These are phyloP conservation scores for Macrosteles quadrilineatus DNA, from an alignment of 1,140 invertebrate species.

Conservation along the genomic window DNA sequence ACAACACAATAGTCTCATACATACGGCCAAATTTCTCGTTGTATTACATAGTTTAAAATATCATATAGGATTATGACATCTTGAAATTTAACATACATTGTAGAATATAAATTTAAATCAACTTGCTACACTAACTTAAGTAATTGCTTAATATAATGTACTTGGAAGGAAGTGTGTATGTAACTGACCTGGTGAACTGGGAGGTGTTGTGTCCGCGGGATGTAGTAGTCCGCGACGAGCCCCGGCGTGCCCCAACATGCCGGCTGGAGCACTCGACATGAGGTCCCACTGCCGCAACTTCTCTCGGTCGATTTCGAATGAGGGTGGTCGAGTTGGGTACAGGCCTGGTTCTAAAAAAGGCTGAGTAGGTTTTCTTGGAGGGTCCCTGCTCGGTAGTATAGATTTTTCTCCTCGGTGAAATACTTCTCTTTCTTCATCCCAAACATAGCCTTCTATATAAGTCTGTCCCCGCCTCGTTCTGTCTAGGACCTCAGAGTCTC, in stretches of 20 bases:
- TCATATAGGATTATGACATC: too few species aligned
- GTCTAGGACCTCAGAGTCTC: constrained; percentile 45
- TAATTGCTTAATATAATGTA: too few species aligned
- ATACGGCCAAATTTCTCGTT: too few species aligned
- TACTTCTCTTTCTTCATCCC: constrained; percentile 52
- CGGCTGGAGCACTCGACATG: constrained; percentile 71
- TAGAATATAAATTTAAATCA: too few species aligned
- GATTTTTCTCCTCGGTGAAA: constrained; percentile 39
- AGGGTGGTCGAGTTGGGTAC: constrained; percentile 48
- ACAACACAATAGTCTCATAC: too few species aligned
- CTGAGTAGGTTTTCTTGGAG: constrained; percentile 40
- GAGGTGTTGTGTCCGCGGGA: constrained; percentile 35
- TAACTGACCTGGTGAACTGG: constrained; percentile 42
- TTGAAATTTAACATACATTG: too few species aligned
- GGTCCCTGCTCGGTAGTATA: constrained; percentile 24
- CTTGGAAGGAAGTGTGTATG: background rate
- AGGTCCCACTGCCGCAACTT: constrained; percentile 85
- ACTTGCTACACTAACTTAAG: too few species aligned
- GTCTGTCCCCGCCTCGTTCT: constrained; percentile 44
- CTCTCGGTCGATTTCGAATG: constrained; percentile 73
- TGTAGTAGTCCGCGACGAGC: constrained; percentile 7
- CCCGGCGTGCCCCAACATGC: constrained; percentile 41
- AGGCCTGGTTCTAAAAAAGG: constrained; percentile 61
- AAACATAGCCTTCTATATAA: constrained; percentile 51
- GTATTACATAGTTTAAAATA: too few species aligned